Evolutionary conservation across 2,797 vertebrate genomes (phyloP).

Genomic region (Microctenopoma steveboyesi): DNA sequence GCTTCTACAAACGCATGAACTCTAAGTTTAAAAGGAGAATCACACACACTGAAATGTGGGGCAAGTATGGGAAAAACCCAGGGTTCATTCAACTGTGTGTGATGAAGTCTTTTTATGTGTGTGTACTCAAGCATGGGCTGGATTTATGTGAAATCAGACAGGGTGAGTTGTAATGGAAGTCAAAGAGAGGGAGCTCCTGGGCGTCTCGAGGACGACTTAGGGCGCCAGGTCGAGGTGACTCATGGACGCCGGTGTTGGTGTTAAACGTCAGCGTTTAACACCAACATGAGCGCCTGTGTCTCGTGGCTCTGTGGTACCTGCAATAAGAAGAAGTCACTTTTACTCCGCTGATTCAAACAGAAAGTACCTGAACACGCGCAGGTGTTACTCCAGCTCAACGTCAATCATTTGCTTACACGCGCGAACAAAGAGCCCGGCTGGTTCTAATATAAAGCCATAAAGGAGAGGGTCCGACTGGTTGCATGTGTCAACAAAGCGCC

Average conservation of each 20-base stretch:
- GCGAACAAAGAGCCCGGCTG: background rate
- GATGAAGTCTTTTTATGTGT: constrained; percentile 16
- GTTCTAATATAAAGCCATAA: background rate
- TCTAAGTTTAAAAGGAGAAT: background rate
- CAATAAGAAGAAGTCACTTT: no score
- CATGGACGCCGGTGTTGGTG: background rate
- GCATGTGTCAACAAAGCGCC: background rate
- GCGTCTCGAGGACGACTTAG: background rate
- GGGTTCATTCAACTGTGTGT: constrained; percentile 10
- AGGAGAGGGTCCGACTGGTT: background rate
- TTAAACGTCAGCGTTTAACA: background rate
- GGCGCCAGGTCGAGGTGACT: no score
- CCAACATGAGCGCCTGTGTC: no score
- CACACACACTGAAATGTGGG: background rate
- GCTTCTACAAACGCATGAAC: no score
- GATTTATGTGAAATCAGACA: background rate
- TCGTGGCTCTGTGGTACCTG: background rate
- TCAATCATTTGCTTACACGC: background rate
- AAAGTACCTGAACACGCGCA: no score
- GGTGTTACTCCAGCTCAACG: background rate
- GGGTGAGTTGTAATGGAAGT: background rate
- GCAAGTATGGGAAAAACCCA: background rate
- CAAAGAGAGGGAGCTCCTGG: background rate
- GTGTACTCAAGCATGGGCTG: background rate
- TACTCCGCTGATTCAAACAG: no score